Base-by-base conservation (phyloP, 2,888 invertebrate genomes). In the Zygothrica quintamaculata region DNA sequence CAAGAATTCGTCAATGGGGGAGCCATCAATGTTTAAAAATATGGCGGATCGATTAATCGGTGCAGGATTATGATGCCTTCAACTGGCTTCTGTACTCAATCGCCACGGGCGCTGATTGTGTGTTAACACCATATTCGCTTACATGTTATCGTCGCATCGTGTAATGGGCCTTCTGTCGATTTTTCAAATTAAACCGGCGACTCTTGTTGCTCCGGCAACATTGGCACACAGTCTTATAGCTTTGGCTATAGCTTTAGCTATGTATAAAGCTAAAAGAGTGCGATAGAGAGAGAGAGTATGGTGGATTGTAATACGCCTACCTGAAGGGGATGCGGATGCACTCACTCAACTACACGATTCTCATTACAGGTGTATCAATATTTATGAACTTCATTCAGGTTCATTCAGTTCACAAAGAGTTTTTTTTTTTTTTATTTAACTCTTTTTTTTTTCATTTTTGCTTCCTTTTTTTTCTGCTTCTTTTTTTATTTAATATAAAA, bases 91-190 rank as follows among this genome's bases (percentile, higher is more conserved):
- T 81, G 84, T 81, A 58, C 69, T 55, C 50, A 47, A 46, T 31
- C 39, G 75, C 79, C 66, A 25, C 51, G 13, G 76, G 80, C 74
- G 48, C 60, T 81, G 86, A 78, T 81, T 77, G 68, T 85, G 73
- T 84, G 84, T 84, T 84, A 86, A 84, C 84, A 84, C 84, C 77
- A 86, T 80, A 86, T 86, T 86, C 84, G 81, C 87, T 86, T 86
- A 84, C 84, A 84, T 77, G 77, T 68, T 78, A 84, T 86, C 84
- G 69, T 64, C 36, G 74, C 62, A 76, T 80, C 86, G 74, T 84
- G 86, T 86, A 86, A 84, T 81, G 72, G 67, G 52, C 58, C 64
- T 61, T 72, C 80, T 77, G 81, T 80, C 74, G 69, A 74, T 72
- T 72, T 76, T 77, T 64, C 69, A 68, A 70, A 66, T 84, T 82